Evolutionary conservation across 2,797 vertebrate species (phyloP), one percentile per base, ranked within the genome.

Genomic region (Gymnothorax javanicus): DNA sequence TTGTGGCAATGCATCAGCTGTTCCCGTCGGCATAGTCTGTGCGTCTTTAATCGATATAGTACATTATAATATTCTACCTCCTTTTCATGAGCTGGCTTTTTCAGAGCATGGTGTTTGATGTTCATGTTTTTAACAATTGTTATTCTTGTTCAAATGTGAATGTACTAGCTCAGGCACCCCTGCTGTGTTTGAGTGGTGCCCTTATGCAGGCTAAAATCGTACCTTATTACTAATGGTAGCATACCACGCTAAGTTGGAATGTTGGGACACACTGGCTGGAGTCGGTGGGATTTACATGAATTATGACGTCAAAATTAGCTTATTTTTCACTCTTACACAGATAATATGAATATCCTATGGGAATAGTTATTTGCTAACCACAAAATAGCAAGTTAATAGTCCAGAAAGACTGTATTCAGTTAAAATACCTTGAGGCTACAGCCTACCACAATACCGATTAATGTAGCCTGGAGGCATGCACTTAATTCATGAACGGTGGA

Each of bases 171-270:
- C 90, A 77, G 90, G 87, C 90, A 89, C 91, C 82, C 6, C 82
- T 7, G 57, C 50, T 17, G 82, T 57, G 27, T 20, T 27, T 20
- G 11, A 33, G 17, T 7, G 82, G 88, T 90, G 86, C 89, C 85
- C 92, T 93, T 90, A 4, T 27, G 56, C 90, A 90, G 59, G 57
- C 84, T 67, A 90, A 90, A 86, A 89, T 69, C n/a, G 88, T 85
- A 91, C 89, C 84, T 43, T 43, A 43, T 43, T 43, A 43, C 2
- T 43, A 43, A 43, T 43, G 33, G 33, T 43, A 15, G 91, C 86
- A 81, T 93, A 43, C 89, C 92, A 91, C 93, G 91, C 89, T 92
- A 92, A 89, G 33, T 86, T 64, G 87, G 83, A 27, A 90, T 90
- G 92, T 94, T 91, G 92, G 94, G 91, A 9, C 25, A 33, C 69